Conservation (phyloP, 2,888 invertebrate species). For the Diaperis boleti region DNA sequence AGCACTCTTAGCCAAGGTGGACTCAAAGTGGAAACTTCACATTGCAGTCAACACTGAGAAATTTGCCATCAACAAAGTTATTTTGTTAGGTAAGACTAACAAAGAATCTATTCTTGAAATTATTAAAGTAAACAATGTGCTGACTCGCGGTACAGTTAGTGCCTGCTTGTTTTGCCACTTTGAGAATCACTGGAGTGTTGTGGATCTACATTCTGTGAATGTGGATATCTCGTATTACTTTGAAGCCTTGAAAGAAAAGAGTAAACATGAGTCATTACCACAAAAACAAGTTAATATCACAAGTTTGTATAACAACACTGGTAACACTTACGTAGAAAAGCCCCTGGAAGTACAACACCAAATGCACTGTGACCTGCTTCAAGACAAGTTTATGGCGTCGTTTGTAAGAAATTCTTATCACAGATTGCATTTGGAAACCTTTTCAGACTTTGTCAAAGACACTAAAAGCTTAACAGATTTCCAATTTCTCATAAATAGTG, state of each 20-base stretch:
- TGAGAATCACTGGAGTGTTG: slow-evolving; percentile 45
- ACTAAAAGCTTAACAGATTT: slow-evolving; percentile 24
- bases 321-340: slow-evolving; percentile 27
- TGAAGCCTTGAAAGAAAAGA: slow-evolving; percentile 45
- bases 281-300: slow-evolving; percentile 49
- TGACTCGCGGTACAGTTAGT: no score
- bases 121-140: no score
- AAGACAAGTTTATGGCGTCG: slow-evolving; percentile 51
- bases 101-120: slow-evolving; percentile 34
- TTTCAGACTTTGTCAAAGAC: slow-evolving; percentile 51
- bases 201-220: slow-evolving; percentile 52
- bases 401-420: slow-evolving; percentile 59
- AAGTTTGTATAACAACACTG: slow-evolving; percentile 46
- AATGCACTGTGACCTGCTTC: slow-evolving; percentile 49
- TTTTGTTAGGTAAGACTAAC: slow-evolving; percentile 33
- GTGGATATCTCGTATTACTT: slow-evolving; percentile 61
- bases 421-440: slow-evolving; percentile 53
- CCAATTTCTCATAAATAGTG: slow-evolving; percentile 13
- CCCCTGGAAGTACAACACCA: slow-evolving; percentile 48
- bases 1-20: slow-evolving; percentile 54
- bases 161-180: slow-evolving; percentile 51
- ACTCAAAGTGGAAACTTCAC: slow-evolving; percentile 53
- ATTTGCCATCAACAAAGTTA: slow-evolving; percentile 43
- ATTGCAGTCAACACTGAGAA: slow-evolving; percentile 48
- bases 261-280: no score